Evolutionary conservation across 30 jellyfish, hydroid and myxozoan genomes (phyloP).

Genomic region (Aurelia aurita): DNA sequence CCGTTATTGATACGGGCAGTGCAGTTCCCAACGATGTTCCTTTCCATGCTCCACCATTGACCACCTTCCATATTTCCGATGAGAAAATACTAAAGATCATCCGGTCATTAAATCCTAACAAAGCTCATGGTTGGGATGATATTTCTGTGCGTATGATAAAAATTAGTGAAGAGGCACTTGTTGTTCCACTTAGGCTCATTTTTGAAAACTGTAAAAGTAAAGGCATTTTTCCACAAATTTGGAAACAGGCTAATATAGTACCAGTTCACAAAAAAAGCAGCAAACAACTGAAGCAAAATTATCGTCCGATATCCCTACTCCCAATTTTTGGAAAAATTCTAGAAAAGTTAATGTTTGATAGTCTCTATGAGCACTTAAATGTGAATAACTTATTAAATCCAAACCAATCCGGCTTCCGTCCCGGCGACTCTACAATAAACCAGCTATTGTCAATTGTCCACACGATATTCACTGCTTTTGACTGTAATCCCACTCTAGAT

Average conservation of each 20-base stretch:
- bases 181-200: constrained; percentile 7
- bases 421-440: constrained; percentile 23
- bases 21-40: constrained; percentile 37
- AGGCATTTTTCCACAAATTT: constrained; percentile 19
- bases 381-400: constrained; percentile 5
- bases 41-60: too few relatives aligned
- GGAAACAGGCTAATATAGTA: constrained; percentile 63
- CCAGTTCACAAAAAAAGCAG: constrained; percentile 63
- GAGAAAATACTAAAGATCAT: too few relatives aligned
- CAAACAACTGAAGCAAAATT: constrained; percentile 21
- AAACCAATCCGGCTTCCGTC: too few relatives aligned
- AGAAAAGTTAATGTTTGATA: constrained; percentile 35
- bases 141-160: constrained; percentile 39
- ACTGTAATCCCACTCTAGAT: constrained; percentile 52
- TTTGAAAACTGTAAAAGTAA: neutral
- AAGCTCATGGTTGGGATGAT: constrained; percentile 67
- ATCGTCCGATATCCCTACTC: constrained; percentile 61
- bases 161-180: constrained; percentile 31
- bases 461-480: constrained; percentile 34
- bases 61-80: too few relatives aligned
- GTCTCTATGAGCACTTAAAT: constrained; percentile 25
- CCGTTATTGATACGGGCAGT: constrained; percentile 61
- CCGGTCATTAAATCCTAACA: constrained; percentile 17
- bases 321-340: constrained; percentile 72
- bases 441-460: constrained; percentile 49